phyloP scores from a whole-genome alignment of 2,888 invertebrate genomes.

The Pasiphila rectangulata region DNA sequence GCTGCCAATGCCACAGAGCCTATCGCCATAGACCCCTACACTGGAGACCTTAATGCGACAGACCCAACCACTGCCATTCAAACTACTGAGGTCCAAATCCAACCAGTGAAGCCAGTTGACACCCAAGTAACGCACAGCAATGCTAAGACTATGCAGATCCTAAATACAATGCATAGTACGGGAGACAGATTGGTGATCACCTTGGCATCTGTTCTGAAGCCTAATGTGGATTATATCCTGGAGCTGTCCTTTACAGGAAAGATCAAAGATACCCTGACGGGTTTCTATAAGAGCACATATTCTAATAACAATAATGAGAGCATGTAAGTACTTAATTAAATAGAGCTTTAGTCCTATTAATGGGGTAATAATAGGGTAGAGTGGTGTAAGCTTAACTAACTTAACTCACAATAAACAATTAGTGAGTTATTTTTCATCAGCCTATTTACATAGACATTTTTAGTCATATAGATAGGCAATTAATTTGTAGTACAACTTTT shows the following conservation, averaged over 20 bases:
- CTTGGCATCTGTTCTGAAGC: constrained; percentile 61
- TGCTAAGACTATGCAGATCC: constrained; percentile 58
- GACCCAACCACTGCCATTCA: constrained; percentile 18
- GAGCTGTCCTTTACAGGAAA: constrained; percentile 77
- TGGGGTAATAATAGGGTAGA: too few relatives aligned
- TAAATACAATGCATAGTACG: constrained; percentile 50
- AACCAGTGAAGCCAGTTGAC: constrained; percentile 34
- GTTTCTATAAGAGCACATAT: constrained; percentile 86
- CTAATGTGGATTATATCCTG: constrained; percentile 77
- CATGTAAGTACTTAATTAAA: constrained; percentile 73
- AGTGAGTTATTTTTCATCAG: too few relatives aligned
- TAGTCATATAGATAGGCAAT: too few relatives aligned
- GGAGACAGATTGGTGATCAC: constrained; percentile 62
- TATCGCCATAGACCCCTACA: too few relatives aligned
- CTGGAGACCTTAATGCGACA: constrained; percentile 23
- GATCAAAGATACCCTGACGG: constrained; percentile 82
- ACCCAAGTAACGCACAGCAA: constrained; percentile 66
- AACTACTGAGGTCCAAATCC: constrained; percentile 16
- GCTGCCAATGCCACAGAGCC: constrained; percentile 15
- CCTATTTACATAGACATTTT: too few relatives aligned
- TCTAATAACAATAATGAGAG: constrained; percentile 62
- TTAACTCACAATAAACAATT: too few relatives aligned
- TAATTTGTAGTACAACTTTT: too few relatives aligned
- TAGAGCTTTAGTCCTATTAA: too few relatives aligned
- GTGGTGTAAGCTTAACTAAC: too few relatives aligned